These are phyloP conservation scores for Anguilla marmorata DNA, from an alignment of 2,797 vertebrate species.

Conservation along the genomic window DNA sequence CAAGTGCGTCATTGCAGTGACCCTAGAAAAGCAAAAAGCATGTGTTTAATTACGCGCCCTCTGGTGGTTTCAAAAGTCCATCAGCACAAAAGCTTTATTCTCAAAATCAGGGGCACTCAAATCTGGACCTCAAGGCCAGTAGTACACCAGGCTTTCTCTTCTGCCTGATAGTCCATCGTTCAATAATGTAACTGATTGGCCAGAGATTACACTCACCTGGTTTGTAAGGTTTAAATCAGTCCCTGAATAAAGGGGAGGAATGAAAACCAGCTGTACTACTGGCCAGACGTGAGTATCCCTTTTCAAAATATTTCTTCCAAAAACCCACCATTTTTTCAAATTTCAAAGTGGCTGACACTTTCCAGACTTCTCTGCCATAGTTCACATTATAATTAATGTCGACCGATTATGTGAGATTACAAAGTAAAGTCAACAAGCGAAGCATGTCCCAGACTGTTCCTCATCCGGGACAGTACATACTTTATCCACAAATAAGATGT, in stretches of 20 bases:
- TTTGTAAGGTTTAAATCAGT: too few species aligned
- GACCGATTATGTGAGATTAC: neutral
- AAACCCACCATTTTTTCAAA: neutral
- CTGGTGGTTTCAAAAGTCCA: neutral
- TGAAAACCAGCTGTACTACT: neutral
- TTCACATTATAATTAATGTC: neutral
- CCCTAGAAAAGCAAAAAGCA: slow-evolving; percentile 59
- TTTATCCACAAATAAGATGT: slow-evolving; percentile 87
- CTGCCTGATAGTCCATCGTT: neutral
- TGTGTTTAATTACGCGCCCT: neutral
- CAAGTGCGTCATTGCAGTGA: slow-evolving; percentile 88
- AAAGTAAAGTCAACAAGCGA: neutral
- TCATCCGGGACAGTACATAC: slow-evolving; percentile 69
- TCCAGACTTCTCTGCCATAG: neutral
- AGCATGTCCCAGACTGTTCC: neutral
- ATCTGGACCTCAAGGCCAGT: neutral
- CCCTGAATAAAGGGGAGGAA: neutral
- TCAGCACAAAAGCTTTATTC: neutral
- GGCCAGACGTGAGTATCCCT: neutral
- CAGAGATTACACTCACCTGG: neutral
- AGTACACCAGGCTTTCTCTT: neutral
- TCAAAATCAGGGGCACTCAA: neutral
- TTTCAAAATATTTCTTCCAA: neutral
- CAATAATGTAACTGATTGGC: neutral
- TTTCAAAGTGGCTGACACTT: neutral